A percentile compares a stretch with the other conserved stretches of the same genome.
These are phyloP conservation scores for Oostethus manadensis DNA, from an alignment of 2,113 vertebrate genomes.

Conservation along the genomic window DNA sequence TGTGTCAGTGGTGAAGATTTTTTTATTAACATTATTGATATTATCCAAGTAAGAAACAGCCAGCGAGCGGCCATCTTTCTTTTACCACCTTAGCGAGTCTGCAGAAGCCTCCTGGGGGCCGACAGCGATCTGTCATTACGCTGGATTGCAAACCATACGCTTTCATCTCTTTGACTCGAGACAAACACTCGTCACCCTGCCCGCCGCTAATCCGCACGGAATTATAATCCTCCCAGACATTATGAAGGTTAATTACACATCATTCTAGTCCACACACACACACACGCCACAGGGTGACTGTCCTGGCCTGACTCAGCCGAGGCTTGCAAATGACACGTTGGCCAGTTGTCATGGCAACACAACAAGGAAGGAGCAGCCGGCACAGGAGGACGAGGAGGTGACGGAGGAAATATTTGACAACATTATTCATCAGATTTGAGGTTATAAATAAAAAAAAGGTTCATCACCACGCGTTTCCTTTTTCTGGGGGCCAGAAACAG, in stretches of 20 bases:
- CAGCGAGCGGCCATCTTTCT: neutral
- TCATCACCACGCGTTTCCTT: neutral
- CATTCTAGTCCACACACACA: conserved; percentile 24
- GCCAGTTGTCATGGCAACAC: conserved; percentile 60
- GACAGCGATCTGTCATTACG: conserved; percentile 20
- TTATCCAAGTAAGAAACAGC: too few species aligned
- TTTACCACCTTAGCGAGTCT: neutral
- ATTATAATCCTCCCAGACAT: conserved; percentile 40
- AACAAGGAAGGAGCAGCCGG: conserved; percentile 29
- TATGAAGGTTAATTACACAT: conserved; percentile 54
- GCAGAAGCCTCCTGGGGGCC: conserved; percentile 1
- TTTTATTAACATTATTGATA: too few species aligned
- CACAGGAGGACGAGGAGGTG: neutral
- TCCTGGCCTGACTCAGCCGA: conserved; percentile 2
- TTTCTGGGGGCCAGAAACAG: neutral
- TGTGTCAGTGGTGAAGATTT: too few species aligned
- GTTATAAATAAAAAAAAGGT: too few species aligned
- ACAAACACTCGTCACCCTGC: conserved; percentile 10
- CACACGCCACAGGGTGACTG: neutral
- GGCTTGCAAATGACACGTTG: conserved; percentile 7
- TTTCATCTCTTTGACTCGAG: conserved; percentile 37
- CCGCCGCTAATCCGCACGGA: conserved; percentile 36
- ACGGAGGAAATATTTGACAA: conserved; percentile 2
- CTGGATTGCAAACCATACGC: conserved; percentile 11
- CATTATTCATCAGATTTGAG: too few species aligned